Conservation (phyloP, 2,888 invertebrate species). For the Ochropleura leucogaster region DNA sequence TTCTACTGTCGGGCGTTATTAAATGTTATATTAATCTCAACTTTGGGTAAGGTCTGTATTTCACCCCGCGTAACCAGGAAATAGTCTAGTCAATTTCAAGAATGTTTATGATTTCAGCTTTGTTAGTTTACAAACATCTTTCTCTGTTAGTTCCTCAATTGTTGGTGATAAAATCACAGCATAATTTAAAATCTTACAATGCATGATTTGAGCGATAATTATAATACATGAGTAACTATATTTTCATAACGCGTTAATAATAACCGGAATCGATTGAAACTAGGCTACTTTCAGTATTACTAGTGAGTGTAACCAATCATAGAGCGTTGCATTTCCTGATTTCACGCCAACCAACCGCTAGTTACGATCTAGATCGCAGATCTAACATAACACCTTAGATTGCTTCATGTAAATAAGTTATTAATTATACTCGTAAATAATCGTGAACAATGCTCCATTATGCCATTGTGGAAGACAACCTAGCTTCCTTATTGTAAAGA, state of each 20-base stretch:
- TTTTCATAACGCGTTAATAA: slow-evolving; percentile 64
- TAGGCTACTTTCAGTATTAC: slow-evolving; percentile 71
- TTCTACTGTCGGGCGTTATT: slow-evolving; percentile 6
- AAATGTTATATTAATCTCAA: slow-evolving; percentile 20
- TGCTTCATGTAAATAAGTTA: slow-evolving; percentile 60
- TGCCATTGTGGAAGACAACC: slow-evolving; percentile 25
- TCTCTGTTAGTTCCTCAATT: neutral
- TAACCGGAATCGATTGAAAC: slow-evolving; percentile 67
- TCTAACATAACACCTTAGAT: slow-evolving; percentile 69
- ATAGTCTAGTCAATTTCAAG: neutral
- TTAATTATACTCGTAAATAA: slow-evolving; percentile 53
- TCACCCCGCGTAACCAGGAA: neutral
- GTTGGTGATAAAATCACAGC: neutral
- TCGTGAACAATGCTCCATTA: slow-evolving; percentile 30
- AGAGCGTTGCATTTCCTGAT: slow-evolving; percentile 78
- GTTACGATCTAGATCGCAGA: slow-evolving; percentile 74
- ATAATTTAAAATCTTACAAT: neutral
- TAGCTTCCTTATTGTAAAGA: slow-evolving; percentile 29
- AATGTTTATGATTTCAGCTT: neutral
- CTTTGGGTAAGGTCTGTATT: neutral
- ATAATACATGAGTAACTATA: slow-evolving; percentile 47
- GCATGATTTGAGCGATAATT: slow-evolving; percentile 13
- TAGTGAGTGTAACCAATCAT: slow-evolving; percentile 74
- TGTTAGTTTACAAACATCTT: neutral
- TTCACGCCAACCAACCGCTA: slow-evolving; percentile 74